Evolutionary conservation across 2,113 vertebrate genomes (phyloP).

Genomic region (Coptodon bakossiorum): DNA sequence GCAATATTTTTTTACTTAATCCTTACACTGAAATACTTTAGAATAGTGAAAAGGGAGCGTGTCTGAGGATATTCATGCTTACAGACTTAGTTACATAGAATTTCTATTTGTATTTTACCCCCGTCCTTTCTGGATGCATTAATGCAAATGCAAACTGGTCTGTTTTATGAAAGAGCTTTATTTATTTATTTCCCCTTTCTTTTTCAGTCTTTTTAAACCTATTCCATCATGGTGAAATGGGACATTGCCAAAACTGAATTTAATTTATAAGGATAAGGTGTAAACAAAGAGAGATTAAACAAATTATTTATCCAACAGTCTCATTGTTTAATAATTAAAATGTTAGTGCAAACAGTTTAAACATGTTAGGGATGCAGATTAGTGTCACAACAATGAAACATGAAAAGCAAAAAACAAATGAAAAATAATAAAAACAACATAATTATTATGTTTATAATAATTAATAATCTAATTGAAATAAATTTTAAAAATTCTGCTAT

Average conservation of each 20-base stretch:
- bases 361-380: not conserved
- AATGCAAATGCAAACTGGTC: not conserved
- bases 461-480: not conserved
- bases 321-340: not conserved
- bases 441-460: not conserved
- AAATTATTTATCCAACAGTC: not conserved
- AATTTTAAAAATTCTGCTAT: not conserved
- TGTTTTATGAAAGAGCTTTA: not conserved
- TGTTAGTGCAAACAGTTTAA: not conserved
- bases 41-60: not conserved
- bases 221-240: not conserved
- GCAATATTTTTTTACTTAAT: not conserved
- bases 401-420: not conserved
- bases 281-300: not conserved
- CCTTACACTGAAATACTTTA: not conserved
- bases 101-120: not conserved
- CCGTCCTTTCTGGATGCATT: not conserved
- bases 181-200: not conserved
- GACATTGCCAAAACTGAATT: not conserved
- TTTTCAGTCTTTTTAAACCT: not conserved
- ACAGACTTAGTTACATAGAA: not conserved
- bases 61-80: fast-evolving
- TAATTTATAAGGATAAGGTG: not conserved
- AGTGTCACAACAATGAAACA: not conserved
- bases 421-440: not conserved